Percentiles rank a stretch among this genome's conserved stretches.
phyloP scores from a whole-genome alignment of 2,888 invertebrate species.

The Disparrhopalites patrizii region DNA sequence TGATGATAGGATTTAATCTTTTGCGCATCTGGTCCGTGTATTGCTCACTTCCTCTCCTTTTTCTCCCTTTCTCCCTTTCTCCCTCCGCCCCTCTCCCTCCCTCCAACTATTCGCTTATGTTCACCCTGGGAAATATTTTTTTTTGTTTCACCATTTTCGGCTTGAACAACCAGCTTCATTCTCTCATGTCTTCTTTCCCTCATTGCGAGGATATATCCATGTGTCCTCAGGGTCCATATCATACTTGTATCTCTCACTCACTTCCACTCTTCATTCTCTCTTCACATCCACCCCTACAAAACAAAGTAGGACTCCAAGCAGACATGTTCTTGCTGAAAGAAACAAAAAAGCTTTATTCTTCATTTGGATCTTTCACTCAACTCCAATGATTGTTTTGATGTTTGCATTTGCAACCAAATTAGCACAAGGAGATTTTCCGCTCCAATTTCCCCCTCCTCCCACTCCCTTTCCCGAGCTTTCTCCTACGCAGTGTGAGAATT shows the following conservation, averaged over 20 bases:
- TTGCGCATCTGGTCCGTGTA: constrained; percentile 16
- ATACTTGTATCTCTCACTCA: too few relatives aligned
- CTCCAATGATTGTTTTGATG: constrained; percentile 18
- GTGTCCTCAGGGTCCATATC: too few relatives aligned
- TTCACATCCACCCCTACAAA: too few relatives aligned
- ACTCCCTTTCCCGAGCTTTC: background rate
- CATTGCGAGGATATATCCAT: too few relatives aligned
- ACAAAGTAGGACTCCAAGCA: too few relatives aligned
- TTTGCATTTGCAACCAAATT: constrained; percentile 24
- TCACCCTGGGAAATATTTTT: constrained; percentile 21
- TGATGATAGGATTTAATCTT: constrained; percentile 24
- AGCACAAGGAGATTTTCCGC: constrained; percentile 20
- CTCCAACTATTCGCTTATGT: constrained; percentile 6
- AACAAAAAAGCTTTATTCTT: constrained; percentile 16
- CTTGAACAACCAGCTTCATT: background rate
- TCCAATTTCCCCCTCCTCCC: constrained; percentile 1
- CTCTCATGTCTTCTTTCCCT: too few relatives aligned
- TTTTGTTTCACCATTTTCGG: constrained; percentile 5
- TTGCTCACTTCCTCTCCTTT: constrained; percentile 11
- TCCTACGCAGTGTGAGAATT: too few relatives aligned
- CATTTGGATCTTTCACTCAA: constrained; percentile 21
- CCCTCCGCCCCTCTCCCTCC: background rate
- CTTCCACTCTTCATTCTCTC: too few relatives aligned
- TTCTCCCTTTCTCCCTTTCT: background rate
- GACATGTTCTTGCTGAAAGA: too few relatives aligned